A percentile compares a stretch with the other conserved stretches of the same genome.
Evolutionary conservation across 2,888 invertebrate species (phyloP).

Genomic region (Plebejus argus): DNA sequence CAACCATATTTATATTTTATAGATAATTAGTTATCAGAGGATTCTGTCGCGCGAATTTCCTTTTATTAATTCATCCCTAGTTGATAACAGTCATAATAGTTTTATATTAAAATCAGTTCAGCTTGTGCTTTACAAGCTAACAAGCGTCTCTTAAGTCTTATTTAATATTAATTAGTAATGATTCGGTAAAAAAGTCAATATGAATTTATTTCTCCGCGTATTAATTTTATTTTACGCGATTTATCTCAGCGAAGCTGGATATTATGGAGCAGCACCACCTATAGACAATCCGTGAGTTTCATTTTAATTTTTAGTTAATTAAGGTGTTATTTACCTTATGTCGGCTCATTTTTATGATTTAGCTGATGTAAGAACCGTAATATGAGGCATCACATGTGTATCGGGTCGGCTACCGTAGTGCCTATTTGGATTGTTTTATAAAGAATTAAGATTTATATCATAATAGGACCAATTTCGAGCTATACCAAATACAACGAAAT

Average conservation of each 20-base stretch:
- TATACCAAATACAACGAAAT: too few relatives aligned
- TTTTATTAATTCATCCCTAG: conserved; percentile 51
- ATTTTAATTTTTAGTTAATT: neutral
- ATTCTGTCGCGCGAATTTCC: conserved; percentile 56
- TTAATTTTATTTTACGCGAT: conserved; percentile 57
- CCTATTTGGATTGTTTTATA: too few relatives aligned
- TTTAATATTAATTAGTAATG: conserved; percentile 47
- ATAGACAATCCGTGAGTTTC: conserved; percentile 44
- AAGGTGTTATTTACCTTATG: too few relatives aligned
- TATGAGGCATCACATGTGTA: too few relatives aligned
- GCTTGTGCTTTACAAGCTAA: conserved; percentile 55
- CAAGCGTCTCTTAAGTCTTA: conserved; percentile 47
- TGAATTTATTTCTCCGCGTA: conserved; percentile 53
- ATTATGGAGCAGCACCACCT: conserved; percentile 48
- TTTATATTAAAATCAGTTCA: conserved; percentile 56
- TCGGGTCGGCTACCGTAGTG: too few relatives aligned
- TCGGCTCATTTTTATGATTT: too few relatives aligned
- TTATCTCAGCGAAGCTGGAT: conserved; percentile 58
- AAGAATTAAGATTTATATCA: too few relatives aligned
- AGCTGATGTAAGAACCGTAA: too few relatives aligned
- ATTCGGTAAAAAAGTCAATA: conserved; percentile 48
- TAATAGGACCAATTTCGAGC: too few relatives aligned
- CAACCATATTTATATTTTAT: conserved; percentile 6
- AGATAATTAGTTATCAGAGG: conserved; percentile 44
- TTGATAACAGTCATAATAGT: conserved; percentile 50